Conservation (phyloP, 2,888 invertebrate species). For the Xylota sylvarum region DNA sequence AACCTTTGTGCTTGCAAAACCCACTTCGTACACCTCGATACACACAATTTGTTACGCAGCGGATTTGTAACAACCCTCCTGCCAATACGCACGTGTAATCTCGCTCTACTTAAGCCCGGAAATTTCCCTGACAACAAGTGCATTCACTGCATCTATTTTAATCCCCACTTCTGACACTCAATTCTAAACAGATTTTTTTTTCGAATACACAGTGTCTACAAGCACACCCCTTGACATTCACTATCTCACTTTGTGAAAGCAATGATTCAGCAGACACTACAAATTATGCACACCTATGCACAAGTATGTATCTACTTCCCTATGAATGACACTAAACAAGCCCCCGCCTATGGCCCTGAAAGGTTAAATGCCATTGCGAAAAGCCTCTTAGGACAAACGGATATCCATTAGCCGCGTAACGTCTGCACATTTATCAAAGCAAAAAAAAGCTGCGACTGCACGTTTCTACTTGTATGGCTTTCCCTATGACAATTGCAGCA, state of each 20-base stretch:
- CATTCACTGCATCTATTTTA: too few relatives aligned
- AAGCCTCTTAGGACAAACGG: constrained; percentile 21
- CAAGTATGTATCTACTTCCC: neutral
- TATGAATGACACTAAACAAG: neutral
- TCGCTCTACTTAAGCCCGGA: neutral
- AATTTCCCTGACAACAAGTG: neutral
- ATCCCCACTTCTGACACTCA: neutral
- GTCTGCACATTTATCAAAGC: constrained; percentile 51
- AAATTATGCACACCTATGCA: constrained; percentile 10
- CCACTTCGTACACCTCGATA: too few relatives aligned
- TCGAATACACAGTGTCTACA: neutral
- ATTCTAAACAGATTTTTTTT: neutral
- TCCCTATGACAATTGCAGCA: constrained; percentile 43
- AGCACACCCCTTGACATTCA: neutral
- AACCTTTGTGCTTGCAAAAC: too few relatives aligned
- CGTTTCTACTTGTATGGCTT: constrained; percentile 39
- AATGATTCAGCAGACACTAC: constrained; percentile 5
- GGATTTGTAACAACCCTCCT: too few relatives aligned
- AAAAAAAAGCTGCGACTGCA: constrained; percentile 32
- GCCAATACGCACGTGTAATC: too few relatives aligned
- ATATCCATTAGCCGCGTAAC: constrained; percentile 32
- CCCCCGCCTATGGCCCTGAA: neutral
- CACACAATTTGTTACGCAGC: too few relatives aligned
- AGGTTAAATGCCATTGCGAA: constrained; percentile 35
- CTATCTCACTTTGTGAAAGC: neutral